Conservation (phyloP, 2,888 invertebrate genomes). For the Phengaris arion region DNA sequence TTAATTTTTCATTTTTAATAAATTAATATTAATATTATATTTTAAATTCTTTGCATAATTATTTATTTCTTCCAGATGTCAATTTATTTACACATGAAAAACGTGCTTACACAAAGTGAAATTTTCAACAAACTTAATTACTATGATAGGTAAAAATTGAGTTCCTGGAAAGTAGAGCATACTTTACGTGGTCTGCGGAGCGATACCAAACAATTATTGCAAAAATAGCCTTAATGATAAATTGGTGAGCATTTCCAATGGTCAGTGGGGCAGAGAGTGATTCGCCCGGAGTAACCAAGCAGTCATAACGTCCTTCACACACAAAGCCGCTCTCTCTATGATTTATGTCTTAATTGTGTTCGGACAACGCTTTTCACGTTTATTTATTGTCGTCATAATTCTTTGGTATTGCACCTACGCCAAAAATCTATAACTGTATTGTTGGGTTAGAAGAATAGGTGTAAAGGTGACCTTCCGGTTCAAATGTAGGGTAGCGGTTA, state of each 20-base stretch:
- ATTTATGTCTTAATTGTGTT: conserved; percentile 76
- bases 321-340: conserved; percentile 70
- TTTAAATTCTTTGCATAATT: neutral
- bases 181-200: conserved; percentile 42
- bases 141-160: too few relatives aligned
- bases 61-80: neutral
- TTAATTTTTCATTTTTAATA: neutral
- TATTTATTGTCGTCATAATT: conserved; percentile 61
- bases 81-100: neutral
- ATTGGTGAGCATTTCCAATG: conserved; percentile 77
- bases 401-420: conserved; percentile 43
- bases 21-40: neutral
- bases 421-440: conserved; percentile 15
- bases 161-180: conserved; percentile 55
- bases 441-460: conserved; percentile 11
- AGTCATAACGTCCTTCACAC: conserved; percentile 74
- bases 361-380: conserved; percentile 52
- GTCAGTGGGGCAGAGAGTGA: conserved; percentile 65
- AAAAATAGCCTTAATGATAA: conserved; percentile 79
- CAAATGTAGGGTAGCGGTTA: conserved; percentile 7
- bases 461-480: conserved; percentile 15
- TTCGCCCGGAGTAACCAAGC: conserved; percentile 60
- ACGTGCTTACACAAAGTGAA: neutral
- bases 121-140: too few relatives aligned
- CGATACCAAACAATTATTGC: conserved; percentile 75